These are phyloP conservation scores for Carassius gibelio DNA, from an alignment of 2,113 vertebrate genomes.

Conservation along the genomic window DNA sequence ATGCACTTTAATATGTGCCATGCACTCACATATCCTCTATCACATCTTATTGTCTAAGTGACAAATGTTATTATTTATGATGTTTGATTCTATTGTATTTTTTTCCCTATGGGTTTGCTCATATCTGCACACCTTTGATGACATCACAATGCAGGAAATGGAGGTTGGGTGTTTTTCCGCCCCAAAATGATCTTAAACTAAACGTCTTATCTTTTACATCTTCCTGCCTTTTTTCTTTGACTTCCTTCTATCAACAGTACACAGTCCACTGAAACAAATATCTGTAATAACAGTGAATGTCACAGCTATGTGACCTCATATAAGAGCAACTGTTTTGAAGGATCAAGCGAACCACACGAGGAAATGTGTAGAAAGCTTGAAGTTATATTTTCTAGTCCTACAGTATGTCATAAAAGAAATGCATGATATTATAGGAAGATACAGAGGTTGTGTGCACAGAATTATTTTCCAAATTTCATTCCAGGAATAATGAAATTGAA, in stretches of 20 bases:
- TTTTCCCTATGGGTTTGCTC: conserved; percentile 59
- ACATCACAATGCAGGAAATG: conserved; percentile 73
- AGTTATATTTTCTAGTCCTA: neutral
- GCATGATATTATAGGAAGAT: neutral
- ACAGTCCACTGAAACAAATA: neutral
- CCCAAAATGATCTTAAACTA: neutral
- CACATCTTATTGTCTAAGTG: neutral
- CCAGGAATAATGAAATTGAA: neutral
- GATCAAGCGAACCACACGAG: neutral
- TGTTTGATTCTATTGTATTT: conserved; percentile 7
- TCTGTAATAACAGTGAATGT: neutral
- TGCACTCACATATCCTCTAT: neutral
- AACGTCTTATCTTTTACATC: neutral
- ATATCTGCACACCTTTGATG: conserved; percentile 62
- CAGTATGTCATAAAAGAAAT: neutral
- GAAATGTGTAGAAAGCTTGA: neutral
- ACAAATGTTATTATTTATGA: neutral
- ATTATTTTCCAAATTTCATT: neutral
- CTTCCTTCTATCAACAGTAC: neutral
- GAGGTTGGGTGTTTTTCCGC: conserved; percentile 73
- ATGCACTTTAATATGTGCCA: neutral
- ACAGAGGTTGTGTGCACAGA: neutral
- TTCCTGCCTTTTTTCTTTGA: neutral
- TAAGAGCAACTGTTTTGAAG: conserved; percentile 19
- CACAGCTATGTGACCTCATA: neutral